These are phyloP conservation scores for Ammodytes dubius DNA, from an alignment of 2,113 vertebrate genomes.

Conservation along the genomic window DNA sequence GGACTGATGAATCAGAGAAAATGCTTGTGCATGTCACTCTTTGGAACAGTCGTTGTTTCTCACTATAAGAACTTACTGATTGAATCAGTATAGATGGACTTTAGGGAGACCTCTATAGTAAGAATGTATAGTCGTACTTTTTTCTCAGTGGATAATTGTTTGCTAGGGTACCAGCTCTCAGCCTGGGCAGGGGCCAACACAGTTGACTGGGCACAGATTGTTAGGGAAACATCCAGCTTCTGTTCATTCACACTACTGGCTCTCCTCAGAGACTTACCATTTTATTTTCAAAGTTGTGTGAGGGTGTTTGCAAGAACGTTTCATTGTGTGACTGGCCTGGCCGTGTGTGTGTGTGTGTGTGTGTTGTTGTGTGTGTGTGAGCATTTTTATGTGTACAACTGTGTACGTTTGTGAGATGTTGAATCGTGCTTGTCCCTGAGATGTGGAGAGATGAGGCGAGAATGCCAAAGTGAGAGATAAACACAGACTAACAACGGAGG, in stretches of 20 bases:
- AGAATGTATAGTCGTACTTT: conserved; percentile 23
- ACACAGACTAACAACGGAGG: conserved; percentile 57
- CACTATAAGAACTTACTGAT: too few relatives aligned
- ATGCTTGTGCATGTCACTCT: background rate
- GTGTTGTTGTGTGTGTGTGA: background rate
- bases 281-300: conserved; percentile 62
- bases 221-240: conserved; percentile 59
- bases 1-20: background rate
- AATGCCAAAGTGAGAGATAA: conserved; percentile 63
- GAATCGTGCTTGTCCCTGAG: conserved; percentile 36
- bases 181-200: conserved; percentile 56
- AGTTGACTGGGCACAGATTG: conserved; percentile 61
- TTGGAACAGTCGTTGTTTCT: background rate
- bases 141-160: conserved; percentile 46
- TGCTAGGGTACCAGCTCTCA: conserved; percentile 51
- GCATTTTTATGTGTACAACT: too few relatives aligned
- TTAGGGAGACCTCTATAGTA: conserved; percentile 11
- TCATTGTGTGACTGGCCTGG: conserved; percentile 19
- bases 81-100: conserved; percentile 11
- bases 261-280: conserved; percentile 62
- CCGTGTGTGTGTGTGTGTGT: conserved; percentile 4
- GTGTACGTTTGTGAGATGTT: conserved; percentile 46
- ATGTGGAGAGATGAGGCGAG: conserved; percentile 43
- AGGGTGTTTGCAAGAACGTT: conserved; percentile 47
- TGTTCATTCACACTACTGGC: conserved; percentile 68